phyloP scores from a whole-genome alignment of 2,888 invertebrate genomes.

The Sarcophaga carnaria region DNA sequence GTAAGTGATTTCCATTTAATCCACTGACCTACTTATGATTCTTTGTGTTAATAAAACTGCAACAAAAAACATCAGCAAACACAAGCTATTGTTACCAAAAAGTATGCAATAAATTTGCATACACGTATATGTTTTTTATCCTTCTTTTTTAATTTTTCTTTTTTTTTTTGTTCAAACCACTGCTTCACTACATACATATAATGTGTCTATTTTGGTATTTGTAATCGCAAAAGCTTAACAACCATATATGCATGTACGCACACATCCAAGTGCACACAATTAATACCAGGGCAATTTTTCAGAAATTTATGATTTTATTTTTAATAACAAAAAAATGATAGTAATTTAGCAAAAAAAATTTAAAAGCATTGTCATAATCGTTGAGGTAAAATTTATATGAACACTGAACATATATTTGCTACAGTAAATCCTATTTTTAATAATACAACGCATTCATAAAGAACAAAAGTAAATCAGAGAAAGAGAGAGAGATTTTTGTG shows the following conservation, averaged over 20 bases:
- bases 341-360: conserved; percentile 8
- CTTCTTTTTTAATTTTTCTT: not conserved
- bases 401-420: no score
- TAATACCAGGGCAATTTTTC: conserved; percentile 52
- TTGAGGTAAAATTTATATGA: conserved; percentile 18
- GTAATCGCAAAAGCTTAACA: not conserved
- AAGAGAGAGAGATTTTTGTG: conserved; percentile 1
- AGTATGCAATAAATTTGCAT: conserved; percentile 61
- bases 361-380: conserved; percentile 30
- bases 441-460: not conserved
- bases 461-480: conserved; percentile 23
- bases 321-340: not conserved
- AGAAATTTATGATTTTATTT: conserved; percentile 31
- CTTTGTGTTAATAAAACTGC: conserved; percentile 53
- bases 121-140: not conserved
- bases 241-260: not conserved
- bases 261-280: conserved; percentile 58
- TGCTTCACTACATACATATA: conserved; percentile 17
- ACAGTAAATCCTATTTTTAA: no score
- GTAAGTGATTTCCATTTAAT: conserved; percentile 59
- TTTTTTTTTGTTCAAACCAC: conserved; percentile 31
- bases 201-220: not conserved
- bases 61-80: not conserved
- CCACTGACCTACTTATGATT: conserved; percentile 62
- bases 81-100: conserved; percentile 54